Percentiles rank a stretch among this genome's conserved stretches.
Conservation (phyloP, 2,797 vertebrate species). For the Phaenicophaeus curvirostris region DNA sequence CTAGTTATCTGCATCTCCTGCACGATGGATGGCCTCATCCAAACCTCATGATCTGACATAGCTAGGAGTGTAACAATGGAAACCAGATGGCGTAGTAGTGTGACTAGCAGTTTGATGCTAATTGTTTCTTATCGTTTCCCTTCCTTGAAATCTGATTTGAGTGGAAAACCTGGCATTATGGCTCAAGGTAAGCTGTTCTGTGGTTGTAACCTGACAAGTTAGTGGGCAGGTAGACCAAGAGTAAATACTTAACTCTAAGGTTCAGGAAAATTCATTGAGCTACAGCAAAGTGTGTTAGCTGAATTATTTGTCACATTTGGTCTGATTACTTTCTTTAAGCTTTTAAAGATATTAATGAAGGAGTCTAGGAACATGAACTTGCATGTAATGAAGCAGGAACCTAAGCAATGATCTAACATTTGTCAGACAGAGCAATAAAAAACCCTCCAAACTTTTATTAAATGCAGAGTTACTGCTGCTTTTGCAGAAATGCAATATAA, state of each 20-base stretch:
- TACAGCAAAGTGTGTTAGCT: constrained; percentile 4
- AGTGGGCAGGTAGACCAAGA: constrained; percentile 62
- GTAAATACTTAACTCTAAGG: constrained; percentile 43
- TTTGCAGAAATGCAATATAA: not conserved
- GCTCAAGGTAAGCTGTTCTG: constrained; percentile 49
- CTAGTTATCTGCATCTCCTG: not conserved
- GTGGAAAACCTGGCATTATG: constrained; percentile 46
- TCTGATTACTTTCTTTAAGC: not conserved
- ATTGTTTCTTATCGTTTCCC: constrained; percentile 45
- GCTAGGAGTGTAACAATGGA: constrained; percentile 40
- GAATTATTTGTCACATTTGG: not conserved
- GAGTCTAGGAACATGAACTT: not conserved
- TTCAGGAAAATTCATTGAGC: not conserved
- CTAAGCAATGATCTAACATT: not conserved
- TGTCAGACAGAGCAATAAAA: not conserved
- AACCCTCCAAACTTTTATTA: not conserved
- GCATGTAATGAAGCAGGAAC: not conserved
- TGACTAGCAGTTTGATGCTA: constrained; percentile 64
- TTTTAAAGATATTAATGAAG: not conserved
- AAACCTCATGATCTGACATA: not conserved
- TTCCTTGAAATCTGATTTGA: constrained; percentile 49
- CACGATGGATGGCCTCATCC: constrained; percentile 23
- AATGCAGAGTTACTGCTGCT: not conserved
- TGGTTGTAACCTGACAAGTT: constrained; percentile 45
- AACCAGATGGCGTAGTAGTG: constrained; percentile 65